Percentiles rank a stretch among this genome's conserved stretches.
phyloP scores from a whole-genome alignment of 1,140 invertebrate species.

The Tetranychus urticae region DNA sequence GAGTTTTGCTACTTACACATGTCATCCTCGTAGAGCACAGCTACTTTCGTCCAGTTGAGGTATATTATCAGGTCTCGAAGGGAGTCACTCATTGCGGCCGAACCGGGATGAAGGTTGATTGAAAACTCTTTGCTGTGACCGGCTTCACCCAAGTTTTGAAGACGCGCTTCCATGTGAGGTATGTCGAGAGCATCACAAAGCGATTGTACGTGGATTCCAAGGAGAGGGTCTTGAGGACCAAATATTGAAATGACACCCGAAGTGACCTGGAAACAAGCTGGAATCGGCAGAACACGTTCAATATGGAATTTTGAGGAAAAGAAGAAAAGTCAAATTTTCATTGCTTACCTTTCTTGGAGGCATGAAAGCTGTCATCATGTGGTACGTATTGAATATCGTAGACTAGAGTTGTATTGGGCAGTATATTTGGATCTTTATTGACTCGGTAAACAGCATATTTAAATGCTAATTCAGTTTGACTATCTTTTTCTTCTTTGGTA shows the following conservation, averaged over 20 bases:
- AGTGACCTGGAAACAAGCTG: slow-evolving; percentile 65
- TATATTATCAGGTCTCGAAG: slow-evolving; percentile 65
- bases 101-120: slow-evolving; percentile 83
- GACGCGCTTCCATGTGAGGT: slow-evolving; percentile 55
- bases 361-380: slow-evolving; percentile 58
- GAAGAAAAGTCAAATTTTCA: too few species aligned
- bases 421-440: slow-evolving; percentile 52
- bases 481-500: slow-evolving; percentile 28
- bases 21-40: slow-evolving; percentile 74
- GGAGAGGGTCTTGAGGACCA: slow-evolving; percentile 54
- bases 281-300: too few species aligned
- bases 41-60: slow-evolving; percentile 71
- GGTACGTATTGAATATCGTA: slow-evolving; percentile 76
- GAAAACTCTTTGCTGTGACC: slow-evolving; percentile 50
- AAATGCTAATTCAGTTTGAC: slow-evolving; percentile 58
- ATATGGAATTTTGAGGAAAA: too few species aligned
- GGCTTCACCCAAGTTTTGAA: slow-evolving; percentile 18
- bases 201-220: slow-evolving; percentile 62
- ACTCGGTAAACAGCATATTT: slow-evolving; percentile 78
- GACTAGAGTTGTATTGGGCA: slow-evolving; percentile 60
- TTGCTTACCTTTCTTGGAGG: slow-evolving; percentile 66
- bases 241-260: slow-evolving; percentile 71
- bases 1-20: slow-evolving; percentile 31
- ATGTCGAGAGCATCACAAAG: slow-evolving; percentile 66
- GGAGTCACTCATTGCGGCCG: slow-evolving; percentile 54